Evolutionary conservation across 2,113 vertebrate genomes (phyloP), one percentile per base, ranked within the genome.

Genomic region (Dendrocopos noguchii): DNA sequence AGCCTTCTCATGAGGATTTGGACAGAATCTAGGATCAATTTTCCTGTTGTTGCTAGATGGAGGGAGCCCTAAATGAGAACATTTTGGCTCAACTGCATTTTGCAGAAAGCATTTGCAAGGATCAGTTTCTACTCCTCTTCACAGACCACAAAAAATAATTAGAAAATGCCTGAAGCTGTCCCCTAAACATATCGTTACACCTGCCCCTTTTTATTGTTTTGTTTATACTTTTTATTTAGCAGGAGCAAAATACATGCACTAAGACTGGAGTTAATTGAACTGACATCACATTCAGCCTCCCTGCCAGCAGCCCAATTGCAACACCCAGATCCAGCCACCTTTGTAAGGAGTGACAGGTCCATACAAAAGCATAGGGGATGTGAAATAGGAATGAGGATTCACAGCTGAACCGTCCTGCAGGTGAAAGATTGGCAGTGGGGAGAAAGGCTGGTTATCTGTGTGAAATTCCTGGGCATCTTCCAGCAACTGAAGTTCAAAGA

Each of bases 401-500:
- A 27, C 50, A 33, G 31, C 0, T 84, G 66, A 78, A 55, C 63
- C 44, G 27, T 73, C 31, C 36, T 44, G 22, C 56, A 73, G 34
- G 34, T 42, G 7, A n/a, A 82, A 36, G 85, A 91, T 42, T 25
- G 53, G 57, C 60, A 80, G 33, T 24, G 28, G 80, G 59, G 65
- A 85, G 57, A 87, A 84, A 60, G 31, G 53, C 15, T 70, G 36
- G 8, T 85, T 88, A 89, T 76, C 60, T 70, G 9, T 87, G 67
- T 67, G 81, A 83, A 85, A 90, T 85, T 93, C 72, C 76, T 57
- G 57, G 53, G 81, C 78, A 85, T 89, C 87, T 94, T 89, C 87
- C 79, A 94, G 89, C 52, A 91, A 52, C 20, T n/a, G 60, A 91
- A 89, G 89, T 94, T 94, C 94, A 94, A 95, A 94, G 93, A 83